Conservation (phyloP, 2,888 invertebrate genomes). For the Rhingia rostrata region DNA sequence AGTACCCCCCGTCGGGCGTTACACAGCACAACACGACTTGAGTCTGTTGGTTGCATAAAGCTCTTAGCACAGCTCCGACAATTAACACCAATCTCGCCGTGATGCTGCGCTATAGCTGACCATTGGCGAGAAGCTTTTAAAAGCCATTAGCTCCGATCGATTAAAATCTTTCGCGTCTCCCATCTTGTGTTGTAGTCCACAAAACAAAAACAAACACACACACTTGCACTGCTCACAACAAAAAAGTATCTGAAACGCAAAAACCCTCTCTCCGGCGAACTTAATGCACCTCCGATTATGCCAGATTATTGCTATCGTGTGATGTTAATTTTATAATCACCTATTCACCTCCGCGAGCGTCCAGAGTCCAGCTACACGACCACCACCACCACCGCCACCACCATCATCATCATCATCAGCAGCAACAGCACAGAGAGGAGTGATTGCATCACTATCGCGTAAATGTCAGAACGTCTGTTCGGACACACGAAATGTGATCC, state of each 20-base stretch:
- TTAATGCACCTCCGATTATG: slow-evolving; percentile 69
- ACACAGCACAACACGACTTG: slow-evolving; percentile 14
- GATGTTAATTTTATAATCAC: slow-evolving; percentile 73
- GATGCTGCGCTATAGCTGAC: background rate
- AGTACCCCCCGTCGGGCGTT: background rate
- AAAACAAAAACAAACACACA: slow-evolving; percentile 4
- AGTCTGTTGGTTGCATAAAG: slow-evolving; percentile 52
- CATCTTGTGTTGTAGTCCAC: slow-evolving; percentile 5
- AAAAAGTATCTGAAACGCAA: slow-evolving; percentile 22
- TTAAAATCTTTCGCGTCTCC: slow-evolving; percentile 61
- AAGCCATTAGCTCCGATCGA: slow-evolving; percentile 68
- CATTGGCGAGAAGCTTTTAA: slow-evolving; percentile 63
- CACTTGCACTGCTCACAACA: background rate
- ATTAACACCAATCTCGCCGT: slow-evolving; percentile 60
- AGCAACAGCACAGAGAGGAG: slow-evolving; percentile 30
- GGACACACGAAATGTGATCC: slow-evolving; percentile 68
- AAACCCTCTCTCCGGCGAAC: slow-evolving; percentile 28
- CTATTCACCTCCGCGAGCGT: slow-evolving; percentile 63
- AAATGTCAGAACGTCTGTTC: slow-evolving; percentile 68
- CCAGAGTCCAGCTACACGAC: slow-evolving; percentile 53
- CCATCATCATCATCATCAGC: too few species aligned
- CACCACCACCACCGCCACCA: background rate
- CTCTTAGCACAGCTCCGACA: slow-evolving; percentile 56
- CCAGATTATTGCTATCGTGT: slow-evolving; percentile 70
- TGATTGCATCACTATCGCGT: slow-evolving; percentile 71